Base-by-base conservation (phyloP, 2,113 vertebrate species). In the Loxodonta africana region DNA sequence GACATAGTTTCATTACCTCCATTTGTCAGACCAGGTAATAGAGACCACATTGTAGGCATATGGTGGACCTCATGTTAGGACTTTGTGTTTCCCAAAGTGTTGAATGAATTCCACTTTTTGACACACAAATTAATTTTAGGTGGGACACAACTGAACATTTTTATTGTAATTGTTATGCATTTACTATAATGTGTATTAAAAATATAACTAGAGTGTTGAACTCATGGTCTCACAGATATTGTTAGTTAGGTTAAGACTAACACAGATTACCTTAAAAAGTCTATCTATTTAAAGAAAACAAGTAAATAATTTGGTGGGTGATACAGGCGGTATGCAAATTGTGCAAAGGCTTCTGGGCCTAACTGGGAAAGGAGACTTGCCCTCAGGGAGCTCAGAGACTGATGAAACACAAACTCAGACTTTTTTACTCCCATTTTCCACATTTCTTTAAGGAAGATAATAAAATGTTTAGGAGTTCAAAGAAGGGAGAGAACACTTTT, bases 171-270 rank as follows among this genome's bases (percentile, higher is more conserved):
- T 84, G 2, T 60, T 92, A 83, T 37, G 26, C 82, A 90, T 82
- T 91, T 91, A 60, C 44, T 89, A 20, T 91, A 91, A 93, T 81
- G n/a, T 88, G 33, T 88, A 78, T 92, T 96, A 51, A 92, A 95
- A 77, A 60, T 85, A 89, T 73, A 94, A 90, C 30, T 71, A 92
- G 28, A 48, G 84, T 5, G 51, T 74, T 96, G 83, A 96, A 80
- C 51, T 21, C 51, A 83, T 25, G 62, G 94, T 25, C 21, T 87
- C 48, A 81, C 23, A 86, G 63, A 51, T 77, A 62, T 37, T 92
- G 18, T 48, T 95, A 14, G 57, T 95, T 82, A 77, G 28, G 73
- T 84, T 95, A 94, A 88, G 21, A 74, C 73, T 94, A 83, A 91
- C 2, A 63, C 73, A 94, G 67, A 41, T 51, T 80, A 88, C 85